Evolutionary conservation across 2,113 vertebrate species (phyloP).

Genomic region (Onychostruthus taczanowskii): DNA sequence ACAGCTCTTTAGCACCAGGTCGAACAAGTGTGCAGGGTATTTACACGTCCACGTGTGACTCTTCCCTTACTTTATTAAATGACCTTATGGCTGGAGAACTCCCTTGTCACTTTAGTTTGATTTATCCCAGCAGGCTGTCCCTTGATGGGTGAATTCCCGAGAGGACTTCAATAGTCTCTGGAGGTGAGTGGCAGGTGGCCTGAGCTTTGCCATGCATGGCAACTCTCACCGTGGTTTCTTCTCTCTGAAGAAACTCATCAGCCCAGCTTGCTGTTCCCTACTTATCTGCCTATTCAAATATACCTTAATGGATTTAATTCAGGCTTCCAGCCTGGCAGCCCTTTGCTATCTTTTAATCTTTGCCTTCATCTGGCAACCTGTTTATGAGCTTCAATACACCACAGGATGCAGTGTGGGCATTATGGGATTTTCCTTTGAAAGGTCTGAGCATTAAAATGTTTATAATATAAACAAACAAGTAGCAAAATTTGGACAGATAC

Average conservation of each 20-base stretch:
- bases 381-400: background rate
- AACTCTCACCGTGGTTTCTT: background rate
- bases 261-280: constrained; percentile 33
- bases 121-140: constrained; percentile 51
- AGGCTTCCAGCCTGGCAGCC: constrained; percentile 4
- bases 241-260: constrained; percentile 37
- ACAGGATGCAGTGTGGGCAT: background rate
- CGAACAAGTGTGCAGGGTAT: constrained; percentile 21
- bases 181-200: constrained; percentile 41
- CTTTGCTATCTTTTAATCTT: constrained; percentile 37
- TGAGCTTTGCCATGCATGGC: constrained; percentile 23
- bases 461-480: background rate
- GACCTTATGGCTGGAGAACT: constrained; percentile 34
- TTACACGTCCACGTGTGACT: constrained; percentile 17
- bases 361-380: constrained; percentile 2
- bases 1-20: constrained; percentile 33
- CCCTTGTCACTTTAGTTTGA: constrained; percentile 31
- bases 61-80: constrained; percentile 28
- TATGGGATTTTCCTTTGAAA: background rate
- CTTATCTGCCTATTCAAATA: constrained; percentile 49
- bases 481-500: background rate
- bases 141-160: constrained; percentile 23
- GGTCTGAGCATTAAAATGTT: background rate
- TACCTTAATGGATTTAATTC: constrained; percentile 52
- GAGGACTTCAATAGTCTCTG: background rate